Percentiles rank a stretch among this genome's conserved stretches.
phyloP scores from a whole-genome alignment of 2,113 vertebrate species.

The Ciconia boyciana region DNA sequence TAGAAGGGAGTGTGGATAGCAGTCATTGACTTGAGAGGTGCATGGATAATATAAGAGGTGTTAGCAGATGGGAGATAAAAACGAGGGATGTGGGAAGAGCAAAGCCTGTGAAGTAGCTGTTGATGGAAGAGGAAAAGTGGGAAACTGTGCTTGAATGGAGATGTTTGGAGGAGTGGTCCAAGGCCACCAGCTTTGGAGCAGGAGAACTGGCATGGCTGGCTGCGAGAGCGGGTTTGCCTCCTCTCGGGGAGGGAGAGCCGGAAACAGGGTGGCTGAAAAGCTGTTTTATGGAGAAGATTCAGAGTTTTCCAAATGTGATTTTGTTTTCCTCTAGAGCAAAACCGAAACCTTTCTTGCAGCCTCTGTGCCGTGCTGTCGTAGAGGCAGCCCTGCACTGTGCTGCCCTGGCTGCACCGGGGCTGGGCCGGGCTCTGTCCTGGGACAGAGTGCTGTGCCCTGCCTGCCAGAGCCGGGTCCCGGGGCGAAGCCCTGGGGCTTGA shows the following conservation, averaged over 20 bases:
- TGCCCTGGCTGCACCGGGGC: neutral
- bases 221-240: neutral
- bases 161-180: neutral
- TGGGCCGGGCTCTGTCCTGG: neutral
- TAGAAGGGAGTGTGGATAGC: neutral
- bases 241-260: neutral
- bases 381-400: accelerated
- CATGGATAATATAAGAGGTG: neutral
- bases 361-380: accelerated
- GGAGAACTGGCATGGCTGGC: neutral
- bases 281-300: neutral
- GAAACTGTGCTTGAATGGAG: neutral
- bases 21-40: neutral
- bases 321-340: neutral
- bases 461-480: accelerated
- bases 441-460: neutral
- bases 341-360: neutral
- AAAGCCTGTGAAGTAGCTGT: neutral
- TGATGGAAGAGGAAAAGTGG: neutral
- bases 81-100: neutral
- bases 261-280: neutral
- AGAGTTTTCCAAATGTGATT: neutral
- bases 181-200: neutral
- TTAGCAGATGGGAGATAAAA: neutral
- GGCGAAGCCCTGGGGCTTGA: neutral